Conservation (phyloP, 2,113 vertebrate species). For the Ochotona curzoniae region DNA sequence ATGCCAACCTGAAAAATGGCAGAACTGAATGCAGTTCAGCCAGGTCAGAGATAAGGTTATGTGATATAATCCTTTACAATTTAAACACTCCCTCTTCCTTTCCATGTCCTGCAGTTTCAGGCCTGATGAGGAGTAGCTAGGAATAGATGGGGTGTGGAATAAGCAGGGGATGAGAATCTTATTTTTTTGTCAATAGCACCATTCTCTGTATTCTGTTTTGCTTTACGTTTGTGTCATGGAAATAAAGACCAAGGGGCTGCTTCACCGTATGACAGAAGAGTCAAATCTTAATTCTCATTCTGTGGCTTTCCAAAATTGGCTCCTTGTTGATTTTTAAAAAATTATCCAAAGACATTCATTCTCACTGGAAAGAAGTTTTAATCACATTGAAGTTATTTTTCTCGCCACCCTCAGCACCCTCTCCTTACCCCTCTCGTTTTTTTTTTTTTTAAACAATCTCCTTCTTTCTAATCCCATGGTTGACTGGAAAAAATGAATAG, state of each 20-base stretch:
- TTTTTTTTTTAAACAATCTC: background rate
- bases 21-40: constrained; percentile 54
- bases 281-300: background rate
- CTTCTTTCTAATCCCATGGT: constrained; percentile 65
- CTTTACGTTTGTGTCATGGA: background rate
- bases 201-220: constrained; percentile 1
- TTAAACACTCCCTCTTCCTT: constrained; percentile 33
- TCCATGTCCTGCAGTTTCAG: background rate
- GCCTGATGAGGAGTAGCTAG: background rate
- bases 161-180: background rate
- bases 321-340: background rate
- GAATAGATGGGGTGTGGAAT: background rate
- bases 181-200: constrained; percentile 45
- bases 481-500: constrained; percentile 73
- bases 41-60: constrained; percentile 48
- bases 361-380: constrained; percentile 42
- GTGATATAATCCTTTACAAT: constrained; percentile 34
- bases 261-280: background rate
- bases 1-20: constrained; percentile 12
- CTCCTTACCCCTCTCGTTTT: background rate
- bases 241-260: background rate
- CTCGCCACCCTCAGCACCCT: background rate
- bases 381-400: constrained; percentile 64
- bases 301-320: background rate
- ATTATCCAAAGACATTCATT: constrained; percentile 47